phyloP scores from a whole-genome alignment of 2,797 vertebrate species.

The Typhlichthys eigenmanni region DNA sequence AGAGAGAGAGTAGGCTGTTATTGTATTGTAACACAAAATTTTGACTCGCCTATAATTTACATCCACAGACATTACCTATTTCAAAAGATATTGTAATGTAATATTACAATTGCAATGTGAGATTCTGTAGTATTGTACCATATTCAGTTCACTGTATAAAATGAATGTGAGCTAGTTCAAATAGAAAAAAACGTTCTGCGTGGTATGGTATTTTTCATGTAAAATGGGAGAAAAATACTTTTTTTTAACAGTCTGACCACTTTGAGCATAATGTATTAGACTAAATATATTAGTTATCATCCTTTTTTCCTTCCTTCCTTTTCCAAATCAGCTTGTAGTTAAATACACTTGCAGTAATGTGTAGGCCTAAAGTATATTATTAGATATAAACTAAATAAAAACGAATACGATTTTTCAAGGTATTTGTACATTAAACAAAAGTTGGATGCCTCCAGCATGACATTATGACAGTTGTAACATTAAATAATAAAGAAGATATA shows the following conservation, averaged over 20 bases:
- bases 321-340: too few species aligned
- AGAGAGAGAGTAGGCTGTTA: too few species aligned
- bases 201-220: background rate
- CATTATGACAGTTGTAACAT: too few species aligned
- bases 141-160: background rate
- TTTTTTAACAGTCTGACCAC: background rate
- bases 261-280: background rate
- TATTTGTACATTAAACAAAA: too few species aligned
- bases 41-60: background rate
- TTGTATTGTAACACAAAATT: background rate
- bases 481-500: background rate
- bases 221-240: background rate
- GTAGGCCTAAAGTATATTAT: too few species aligned
- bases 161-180: background rate
- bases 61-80: constrained; percentile 2
- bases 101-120: background rate
- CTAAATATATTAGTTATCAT: background rate
- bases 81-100: constrained; percentile 3
- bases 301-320: background rate
- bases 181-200: background rate
- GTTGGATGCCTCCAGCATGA: too few species aligned
- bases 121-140: background rate
- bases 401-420: too few species aligned
- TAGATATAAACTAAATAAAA: too few species aligned
- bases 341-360: background rate